Evolutionary conservation across 2,888 invertebrate genomes (phyloP), one percentile per base, ranked within the genome.

Genomic region (Oasisia sp.): DNA sequence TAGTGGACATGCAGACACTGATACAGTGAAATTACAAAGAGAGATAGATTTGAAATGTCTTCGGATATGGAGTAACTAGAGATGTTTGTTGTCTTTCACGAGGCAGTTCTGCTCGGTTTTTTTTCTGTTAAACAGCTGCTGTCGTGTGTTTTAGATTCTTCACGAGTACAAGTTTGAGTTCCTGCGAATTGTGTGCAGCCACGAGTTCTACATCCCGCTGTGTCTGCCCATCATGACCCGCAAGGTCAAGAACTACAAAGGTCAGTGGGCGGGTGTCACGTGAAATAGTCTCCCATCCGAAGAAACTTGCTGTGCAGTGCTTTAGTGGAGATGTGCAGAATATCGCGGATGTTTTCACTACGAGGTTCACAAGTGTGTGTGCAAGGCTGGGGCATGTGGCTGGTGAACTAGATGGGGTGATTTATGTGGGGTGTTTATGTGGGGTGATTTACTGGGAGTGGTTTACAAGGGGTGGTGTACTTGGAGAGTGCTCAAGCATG

Each of bases 131-230:
- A 32, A 89, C 32, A 91, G 19, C 0, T 91, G 50, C 91, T 45
- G 91, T 58, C 92, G 89, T 93, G 32, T 92, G 91, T 94, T 95
- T 32, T 97, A 98, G 95, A 97, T 97, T 0, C 97, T 99, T 56
- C 98, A 98, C 95, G 98, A 98, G 95, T 98, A 98, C 96, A 99
- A 99, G 97, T 98, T 99, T 95, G 98, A 98, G 93, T 99, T 99
- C 96, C 97, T 99, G 91, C 98, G 98, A 96, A 98, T 98, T 91
- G 97, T 99, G 91, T 98, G 98, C 95, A 98, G 98, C 74, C 99
- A 99, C 95, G 99, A 99, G 96, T 99, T 99, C 96, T 99, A 98
- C 96, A 97, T 99, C 92, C 98, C 98, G 0, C 98, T 99, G 95
- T 99, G 99, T 96, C 97, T 99, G 95, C 99, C 99, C 7, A 94